Evolutionary conservation across 2,797 vertebrate genomes (phyloP), one percentile per base, ranked within the genome.

Genomic region (Poecile montanus): DNA sequence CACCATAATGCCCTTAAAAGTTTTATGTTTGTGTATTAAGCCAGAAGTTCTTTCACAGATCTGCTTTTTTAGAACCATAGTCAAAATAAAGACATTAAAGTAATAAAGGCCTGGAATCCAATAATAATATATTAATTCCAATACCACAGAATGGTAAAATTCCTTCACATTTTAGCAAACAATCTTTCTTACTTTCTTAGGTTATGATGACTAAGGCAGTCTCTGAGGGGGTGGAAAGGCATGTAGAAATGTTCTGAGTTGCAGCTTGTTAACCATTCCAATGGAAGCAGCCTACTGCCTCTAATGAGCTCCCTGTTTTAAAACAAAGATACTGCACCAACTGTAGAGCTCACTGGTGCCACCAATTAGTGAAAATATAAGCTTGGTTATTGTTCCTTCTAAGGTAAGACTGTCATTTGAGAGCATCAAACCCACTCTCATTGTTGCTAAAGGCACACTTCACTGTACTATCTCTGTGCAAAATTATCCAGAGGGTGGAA

Each of bases 51-150:
- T 95, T 94, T 94, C 92, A 93, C 68, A 86, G 93, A 94, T 93
- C 68, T 92, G 53, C 47, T 94, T 95, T 96, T 94, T 94, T 90
- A 94, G 93, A 94, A 81, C 76, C 4, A 1, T 71, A 94, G 92
- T 94, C 92, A 96, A 93, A 97, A 94, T 91, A 94, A 94, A 95
- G 89, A 89, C 75, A 91, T 94, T 71, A 91, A 95, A 94, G 85
- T 62, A 90, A 94, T 82, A 78, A 91, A 86, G 60, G 66, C 66
- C 86, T 92, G 74, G 84, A 88, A 92, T 96, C 96, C 88, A 91
- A 85, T 93, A 94, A 96, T 93, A 97, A 95, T 95, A 95, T 88
- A 77, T 91, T 97, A 96, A 97, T 96, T 96, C 89, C 87, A 89
- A 81, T 94, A 87, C 88, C 67, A 85, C 78, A 88, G 88, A 95